These are phyloP conservation scores for Dermatophagoides farinae DNA, from an alignment of 1,140 invertebrate species.

Conservation along the genomic window DNA sequence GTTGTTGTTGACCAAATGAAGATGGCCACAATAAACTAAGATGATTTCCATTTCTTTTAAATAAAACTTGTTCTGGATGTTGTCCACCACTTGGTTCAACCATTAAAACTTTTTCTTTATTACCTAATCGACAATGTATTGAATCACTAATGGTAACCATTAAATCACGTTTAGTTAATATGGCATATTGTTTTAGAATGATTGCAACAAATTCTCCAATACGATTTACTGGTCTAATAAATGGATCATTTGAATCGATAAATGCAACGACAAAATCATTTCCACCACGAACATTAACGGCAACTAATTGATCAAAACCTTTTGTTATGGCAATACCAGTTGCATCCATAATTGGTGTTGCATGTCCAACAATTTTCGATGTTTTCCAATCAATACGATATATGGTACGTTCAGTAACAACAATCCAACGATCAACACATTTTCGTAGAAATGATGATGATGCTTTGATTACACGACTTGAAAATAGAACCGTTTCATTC, in stretches of 20 bases:
- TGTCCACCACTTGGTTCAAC: slow-evolving; percentile 38
- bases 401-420: slow-evolving; percentile 65
- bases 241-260: slow-evolving; percentile 21
- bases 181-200: slow-evolving; percentile 29
- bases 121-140: slow-evolving; percentile 48
- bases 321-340: slow-evolving; percentile 60
- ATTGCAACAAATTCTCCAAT: slow-evolving; percentile 69
- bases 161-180: slow-evolving; percentile 35
- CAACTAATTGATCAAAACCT: slow-evolving; percentile 63
- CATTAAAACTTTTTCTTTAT: slow-evolving; percentile 38
- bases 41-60: slow-evolving; percentile 32
- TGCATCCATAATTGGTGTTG: slow-evolving; percentile 50
- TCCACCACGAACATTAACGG: slow-evolving; percentile 62
- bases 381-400: slow-evolving; percentile 76
- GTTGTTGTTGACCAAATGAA: no score
- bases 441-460: slow-evolving; percentile 51
- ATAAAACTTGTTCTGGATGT: slow-evolving; percentile 28
- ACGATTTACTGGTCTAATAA: slow-evolving; percentile 29
- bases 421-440: slow-evolving; percentile 59
- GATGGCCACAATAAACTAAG: slow-evolving; percentile 25
- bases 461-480: slow-evolving; percentile 30
- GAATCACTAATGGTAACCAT: slow-evolving; percentile 40
- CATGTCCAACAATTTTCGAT: slow-evolving; percentile 57
- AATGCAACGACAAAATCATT: slow-evolving; percentile 77
- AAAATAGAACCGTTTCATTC: slow-evolving; percentile 41